phyloP scores from a whole-genome alignment of 2,797 vertebrate genomes.

The Dendrocincla tyrannina region DNA sequence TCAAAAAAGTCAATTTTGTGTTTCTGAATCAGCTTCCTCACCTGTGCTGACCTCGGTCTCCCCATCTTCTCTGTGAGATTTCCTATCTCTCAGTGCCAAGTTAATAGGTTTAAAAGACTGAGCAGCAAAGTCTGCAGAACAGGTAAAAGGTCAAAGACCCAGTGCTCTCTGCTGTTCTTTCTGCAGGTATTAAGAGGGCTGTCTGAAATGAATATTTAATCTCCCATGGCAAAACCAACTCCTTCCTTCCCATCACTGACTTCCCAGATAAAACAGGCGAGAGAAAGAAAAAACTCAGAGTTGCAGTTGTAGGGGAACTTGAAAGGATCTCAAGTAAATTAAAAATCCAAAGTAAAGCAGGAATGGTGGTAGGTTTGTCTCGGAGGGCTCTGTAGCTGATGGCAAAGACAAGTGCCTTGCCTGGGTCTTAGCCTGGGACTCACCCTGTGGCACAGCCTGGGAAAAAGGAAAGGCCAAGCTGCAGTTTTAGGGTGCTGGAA shows the following conservation, averaged over 20 bases:
- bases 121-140: neutral
- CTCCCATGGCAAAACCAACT: neutral
- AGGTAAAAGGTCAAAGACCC: neutral
- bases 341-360: neutral
- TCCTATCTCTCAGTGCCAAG: neutral
- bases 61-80: neutral
- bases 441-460: neutral
- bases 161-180: neutral
- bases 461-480: neutral
- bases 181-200: neutral
- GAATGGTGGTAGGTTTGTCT: neutral
- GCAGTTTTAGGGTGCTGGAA: neutral
- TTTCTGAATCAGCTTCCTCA: neutral
- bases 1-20: neutral
- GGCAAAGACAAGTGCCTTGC: neutral
- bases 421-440: neutral
- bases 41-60: neutral
- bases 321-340: neutral
- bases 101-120: neutral
- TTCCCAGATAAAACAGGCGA: neutral
- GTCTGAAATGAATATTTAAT: neutral
- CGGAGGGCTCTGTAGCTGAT: neutral
- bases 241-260: neutral
- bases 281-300: neutral
- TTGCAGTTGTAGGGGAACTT: neutral